Conservation (phyloP, 1,140 invertebrate species). For the Trachymyrmex cornetzi region DNA sequence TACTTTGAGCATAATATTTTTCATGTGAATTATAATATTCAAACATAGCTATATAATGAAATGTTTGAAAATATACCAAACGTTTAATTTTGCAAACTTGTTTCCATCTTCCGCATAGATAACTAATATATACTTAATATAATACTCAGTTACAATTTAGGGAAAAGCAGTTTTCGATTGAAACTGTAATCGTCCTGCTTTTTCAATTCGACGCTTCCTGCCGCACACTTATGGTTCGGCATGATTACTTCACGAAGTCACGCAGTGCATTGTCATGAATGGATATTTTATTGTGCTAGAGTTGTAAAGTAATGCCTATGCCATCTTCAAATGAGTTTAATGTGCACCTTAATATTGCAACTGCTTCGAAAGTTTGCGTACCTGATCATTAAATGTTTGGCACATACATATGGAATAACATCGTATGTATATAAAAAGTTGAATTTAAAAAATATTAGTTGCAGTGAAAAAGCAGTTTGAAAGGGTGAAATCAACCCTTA, state of each 20-base stretch:
- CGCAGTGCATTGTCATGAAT: not conserved
- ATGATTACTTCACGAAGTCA: not conserved
- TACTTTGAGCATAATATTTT: conserved; percentile 72
- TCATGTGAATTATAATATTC: conserved; percentile 69
- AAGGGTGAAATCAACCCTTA: too few relatives aligned
- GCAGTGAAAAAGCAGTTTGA: too few relatives aligned
- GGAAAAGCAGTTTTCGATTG: not conserved
- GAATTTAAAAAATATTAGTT: not conserved
- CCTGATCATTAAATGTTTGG: not conserved
- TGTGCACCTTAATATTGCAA: not conserved
- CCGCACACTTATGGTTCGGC: not conserved
- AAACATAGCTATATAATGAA: not conserved
- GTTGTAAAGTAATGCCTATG: not conserved
- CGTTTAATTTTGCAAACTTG: not conserved
- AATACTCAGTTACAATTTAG: not conserved
- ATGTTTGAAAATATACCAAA: not conserved
- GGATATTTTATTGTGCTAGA: not conserved
- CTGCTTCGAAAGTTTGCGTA: not conserved
- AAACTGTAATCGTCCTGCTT: conserved; percentile 12
- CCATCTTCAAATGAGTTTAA: not conserved
- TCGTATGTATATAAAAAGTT: not conserved
- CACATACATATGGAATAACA: too few relatives aligned
- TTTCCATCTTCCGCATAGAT: not conserved
- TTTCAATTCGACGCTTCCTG: not conserved
- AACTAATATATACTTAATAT: not conserved